phyloP scores from a whole-genome alignment of 2,888 invertebrate species.

The Rhagonycha fulva region DNA sequence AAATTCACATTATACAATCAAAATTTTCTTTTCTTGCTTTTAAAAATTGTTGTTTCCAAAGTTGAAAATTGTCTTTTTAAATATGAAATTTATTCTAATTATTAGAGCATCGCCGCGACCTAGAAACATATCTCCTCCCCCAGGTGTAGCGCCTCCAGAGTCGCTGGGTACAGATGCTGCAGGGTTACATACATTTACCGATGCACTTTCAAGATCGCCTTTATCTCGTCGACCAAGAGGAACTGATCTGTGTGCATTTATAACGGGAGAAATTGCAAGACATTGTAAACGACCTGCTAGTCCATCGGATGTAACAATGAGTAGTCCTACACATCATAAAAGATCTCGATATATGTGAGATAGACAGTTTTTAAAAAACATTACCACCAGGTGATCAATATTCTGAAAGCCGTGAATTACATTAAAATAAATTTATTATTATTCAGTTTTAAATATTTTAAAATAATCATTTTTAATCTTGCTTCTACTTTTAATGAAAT shows the following conservation, averaged over 20 bases:
- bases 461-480: not conserved
- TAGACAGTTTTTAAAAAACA: conserved; percentile 34
- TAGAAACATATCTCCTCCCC: conserved; percentile 58
- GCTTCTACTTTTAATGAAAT: not conserved
- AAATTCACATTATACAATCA: too few species aligned
- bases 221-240: conserved; percentile 53
- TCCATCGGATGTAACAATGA: conserved; percentile 75
- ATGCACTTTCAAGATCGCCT: conserved; percentile 68
- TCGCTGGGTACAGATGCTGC: conserved; percentile 59
- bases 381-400: conserved; percentile 8
- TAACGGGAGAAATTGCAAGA: conserved; percentile 72
- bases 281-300: conserved; percentile 73
- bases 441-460: not conserved
- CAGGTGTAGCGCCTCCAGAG: conserved; percentile 46
- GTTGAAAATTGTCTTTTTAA: not conserved
- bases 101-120: conserved; percentile 59
- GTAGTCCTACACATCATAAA: conserved; percentile 76
- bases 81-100: not conserved
- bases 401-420: conserved; percentile 21
- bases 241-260: conserved; percentile 72
- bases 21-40: not conserved
- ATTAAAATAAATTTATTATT: conserved; percentile 8
- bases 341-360: conserved; percentile 72
- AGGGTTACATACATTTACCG: conserved; percentile 70
- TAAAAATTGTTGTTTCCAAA: not conserved